Percentiles rank a stretch among this genome's conserved stretches.
These are phyloP conservation scores for Palythoa heliodiscus DNA, from an alignment of 92 coral and sea anemone genomes.

Conservation along the genomic window DNA sequence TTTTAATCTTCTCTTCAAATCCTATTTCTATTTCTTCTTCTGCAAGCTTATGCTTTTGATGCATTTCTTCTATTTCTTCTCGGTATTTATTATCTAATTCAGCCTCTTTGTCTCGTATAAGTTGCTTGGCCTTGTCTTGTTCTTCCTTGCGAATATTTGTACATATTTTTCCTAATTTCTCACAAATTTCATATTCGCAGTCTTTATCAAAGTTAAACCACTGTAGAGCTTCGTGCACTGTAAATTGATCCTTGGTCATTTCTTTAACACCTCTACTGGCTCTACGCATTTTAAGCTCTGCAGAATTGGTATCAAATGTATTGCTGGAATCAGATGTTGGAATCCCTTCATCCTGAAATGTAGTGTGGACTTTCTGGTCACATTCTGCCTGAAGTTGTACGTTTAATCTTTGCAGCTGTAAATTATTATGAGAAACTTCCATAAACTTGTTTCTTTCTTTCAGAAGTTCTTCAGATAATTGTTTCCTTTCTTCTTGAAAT, in stretches of 20 bases:
- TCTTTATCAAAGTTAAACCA: conserved; percentile 1
- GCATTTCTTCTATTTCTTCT: conserved; percentile 36
- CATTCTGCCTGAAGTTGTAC: conserved; percentile 57
- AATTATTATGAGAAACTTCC: conserved; percentile 56
- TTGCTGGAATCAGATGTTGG: not conserved
- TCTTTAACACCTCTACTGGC: not conserved
- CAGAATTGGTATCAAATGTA: not conserved
- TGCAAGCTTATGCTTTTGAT: conserved; percentile 63
- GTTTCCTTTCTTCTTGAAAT: conserved; percentile 40
- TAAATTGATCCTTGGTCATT: not conserved
- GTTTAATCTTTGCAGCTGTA: conserved; percentile 61
- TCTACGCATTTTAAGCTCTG: not conserved
- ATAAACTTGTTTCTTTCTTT: conserved; percentile 48
- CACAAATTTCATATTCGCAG: not conserved
- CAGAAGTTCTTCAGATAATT: conserved; percentile 58
- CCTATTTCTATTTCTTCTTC: conserved; percentile 54
- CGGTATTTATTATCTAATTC: conserved; percentile 38
- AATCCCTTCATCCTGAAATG: conserved; percentile 6
- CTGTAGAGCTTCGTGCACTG: not conserved
- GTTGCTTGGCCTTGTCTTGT: conserved; percentile 16
- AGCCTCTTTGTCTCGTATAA: conserved; percentile 30
- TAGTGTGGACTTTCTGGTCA: conserved; percentile 54
- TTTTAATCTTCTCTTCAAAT: conserved; percentile 54
- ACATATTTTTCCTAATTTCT: not conserved
- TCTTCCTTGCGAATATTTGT: conserved; percentile 24